Base-by-base conservation (phyloP, 2,888 invertebrate genomes). In the Caenorhabditis sp. region DNA sequence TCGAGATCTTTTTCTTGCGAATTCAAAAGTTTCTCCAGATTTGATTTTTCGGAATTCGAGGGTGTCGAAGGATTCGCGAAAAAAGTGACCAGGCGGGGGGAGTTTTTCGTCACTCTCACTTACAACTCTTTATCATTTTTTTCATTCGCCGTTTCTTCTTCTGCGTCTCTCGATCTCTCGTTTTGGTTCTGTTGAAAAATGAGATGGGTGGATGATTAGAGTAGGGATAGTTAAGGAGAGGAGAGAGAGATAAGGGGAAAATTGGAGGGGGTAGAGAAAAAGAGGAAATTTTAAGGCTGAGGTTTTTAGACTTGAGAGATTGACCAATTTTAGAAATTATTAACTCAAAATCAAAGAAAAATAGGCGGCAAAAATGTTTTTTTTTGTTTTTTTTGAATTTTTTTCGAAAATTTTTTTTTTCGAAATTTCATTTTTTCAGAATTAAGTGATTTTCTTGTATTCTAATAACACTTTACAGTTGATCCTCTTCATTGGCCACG, bases 121-220 rank as follows among this genome's bases (percentile, higher is more conserved):
- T 73, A 80, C 54, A 80, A 66, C 54, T 54, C 54, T 54, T 54
- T 54, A 26, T 54, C 54, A 54, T 54, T 54, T 54, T 51, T 47
- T 54, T 54, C n/a, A n/a, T 19, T 51, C 51, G 31, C 7, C 26
- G 10, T 54, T 26, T 14, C n/a, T 54, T 54, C 54, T 19, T 54
- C 54, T 54, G 12, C 54, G 54, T 54, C 54, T 54, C 54, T 54
- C n/a, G n/a, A n/a, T n/a, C n/a, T n/a, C n/a, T n/a, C n/a, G n/a
- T n/a, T n/a, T n/a, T n/a, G n/a, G n/a, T n/a, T n/a, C 14, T 26
- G 49, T 19, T 49, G 6, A 49, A 49, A 54, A 54, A 26, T 54
- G 8, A 54, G 26, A 54, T 19, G 19, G n/a, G 47, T 1, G 12
- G 44, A 14, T 44, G n/a, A 47, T 47, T 14, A 14, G 22, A n/a